Evolutionary conservation across 2,113 vertebrate species (phyloP), one percentile per base, ranked within the genome.

Genomic region (Protomyctophum bolini): DNA sequence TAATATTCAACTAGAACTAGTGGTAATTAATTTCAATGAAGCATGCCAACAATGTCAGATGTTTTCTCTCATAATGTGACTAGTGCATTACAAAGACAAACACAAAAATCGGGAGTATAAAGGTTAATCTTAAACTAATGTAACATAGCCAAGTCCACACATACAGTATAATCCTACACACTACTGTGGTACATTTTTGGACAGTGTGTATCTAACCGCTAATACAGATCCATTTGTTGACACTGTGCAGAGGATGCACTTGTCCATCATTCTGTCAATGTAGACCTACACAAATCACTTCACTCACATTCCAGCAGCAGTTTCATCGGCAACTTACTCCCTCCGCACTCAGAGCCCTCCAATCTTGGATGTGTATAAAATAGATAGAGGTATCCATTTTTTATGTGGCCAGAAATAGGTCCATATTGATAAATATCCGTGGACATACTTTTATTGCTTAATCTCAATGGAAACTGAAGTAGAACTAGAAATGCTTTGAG

Each of bases 161-260:
- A 64, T 64, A 69, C 55, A 41, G 33, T 41, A 41, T 41, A 41
- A 63, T 50, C 12, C 28, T 14, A 54, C 15, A 10, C 14, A 10
- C 51, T 65, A 65, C 72, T 66, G 57, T 8, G 11, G 29, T 8
- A 11, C 15, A 49, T 49, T 41, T 41, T 58, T 57, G 58, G 68
- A 48, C 58, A 67, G 68, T 15, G 46, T 57, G 59, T 68, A 63
- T 45, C 51, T 63, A 55, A 15, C n/a, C 59, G 67, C 50, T 15
- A 58, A 58, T 62, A 66, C 78, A 66, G 65, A 41, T 41, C 33
- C 3, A 41, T 41, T 57, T 68, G 66, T 46, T 54, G 54, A 15
- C 59, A 29, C 55, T 59, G 62, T 61, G 54, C 58, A 49, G 49
- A 50, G 49, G 49, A 14, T 47, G 58, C 10, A 8, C 21, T 55